Percentiles rank a stretch among this genome's conserved stretches.
phyloP scores from a whole-genome alignment of 92 coral and sea anemone species.

The Muricea muricata region DNA sequence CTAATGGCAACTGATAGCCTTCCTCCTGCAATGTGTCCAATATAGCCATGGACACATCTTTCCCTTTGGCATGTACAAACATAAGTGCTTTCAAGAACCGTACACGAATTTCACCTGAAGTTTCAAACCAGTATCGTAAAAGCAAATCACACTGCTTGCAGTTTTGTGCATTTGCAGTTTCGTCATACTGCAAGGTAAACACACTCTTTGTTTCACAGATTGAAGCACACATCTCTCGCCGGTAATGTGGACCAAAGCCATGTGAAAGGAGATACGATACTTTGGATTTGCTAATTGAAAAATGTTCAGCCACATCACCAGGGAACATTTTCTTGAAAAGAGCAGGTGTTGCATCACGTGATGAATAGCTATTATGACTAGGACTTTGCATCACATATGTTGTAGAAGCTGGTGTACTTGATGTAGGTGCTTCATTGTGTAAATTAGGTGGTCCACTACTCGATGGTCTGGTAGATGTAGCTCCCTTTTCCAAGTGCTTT shows the following conservation, averaged over 20 bases:
- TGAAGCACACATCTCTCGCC: constrained; percentile 46
- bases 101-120: constrained; percentile 38
- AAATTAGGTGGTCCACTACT: not conserved
- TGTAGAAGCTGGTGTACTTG: constrained; percentile 7
- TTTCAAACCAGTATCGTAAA: constrained; percentile 50
- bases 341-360: constrained; percentile 59
- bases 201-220: constrained; percentile 27
- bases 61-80: constrained; percentile 60
- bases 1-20: constrained; percentile 55
- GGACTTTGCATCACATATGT: constrained; percentile 16
- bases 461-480: constrained; percentile 4
- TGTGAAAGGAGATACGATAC: constrained; percentile 53
- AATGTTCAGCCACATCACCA: constrained; percentile 57
- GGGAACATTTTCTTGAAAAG: constrained; percentile 70
- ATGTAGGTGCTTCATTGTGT: constrained; percentile 7
- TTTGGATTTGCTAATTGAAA: constrained; percentile 57
- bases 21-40: constrained; percentile 53
- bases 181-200: constrained; percentile 6
- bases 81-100: constrained; percentile 19
- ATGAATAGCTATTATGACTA: constrained; percentile 46
- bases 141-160: constrained; percentile 47
- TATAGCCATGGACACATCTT: constrained; percentile 48
- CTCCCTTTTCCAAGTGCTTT: constrained; percentile 11
- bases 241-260: constrained; percentile 61
- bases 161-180: constrained; percentile 18